Evolutionary conservation across 2,797 vertebrate species (phyloP).

Genomic region (Poecilia picta): DNA sequence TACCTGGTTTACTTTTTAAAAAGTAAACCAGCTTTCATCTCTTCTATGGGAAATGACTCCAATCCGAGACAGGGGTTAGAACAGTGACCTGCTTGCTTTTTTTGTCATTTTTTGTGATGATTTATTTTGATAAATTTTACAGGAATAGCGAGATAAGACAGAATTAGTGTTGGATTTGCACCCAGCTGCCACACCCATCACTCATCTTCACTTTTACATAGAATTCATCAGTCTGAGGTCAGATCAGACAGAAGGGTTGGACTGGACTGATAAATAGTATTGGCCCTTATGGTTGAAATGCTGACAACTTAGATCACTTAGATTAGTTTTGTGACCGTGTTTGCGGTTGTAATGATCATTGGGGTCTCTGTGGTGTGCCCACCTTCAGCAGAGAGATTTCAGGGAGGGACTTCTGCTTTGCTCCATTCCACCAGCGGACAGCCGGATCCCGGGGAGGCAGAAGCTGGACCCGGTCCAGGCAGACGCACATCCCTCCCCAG

Average conservation of each 20-base stretch:
- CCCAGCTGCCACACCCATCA: constrained; percentile 63
- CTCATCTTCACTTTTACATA: constrained; percentile 64
- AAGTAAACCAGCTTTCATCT: not conserved
- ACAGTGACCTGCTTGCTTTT: not conserved
- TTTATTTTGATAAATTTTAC: not conserved
- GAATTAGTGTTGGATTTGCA: constrained; percentile 25
- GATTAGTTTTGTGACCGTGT: not conserved
- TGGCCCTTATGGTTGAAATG: not conserved
- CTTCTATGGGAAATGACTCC: not conserved
- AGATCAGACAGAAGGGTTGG: not conserved
- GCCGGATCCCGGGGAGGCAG: constrained; percentile 50
- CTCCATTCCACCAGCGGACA: constrained; percentile 70
- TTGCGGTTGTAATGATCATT: constrained; percentile 12
- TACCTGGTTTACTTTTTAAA: too few relatives aligned
- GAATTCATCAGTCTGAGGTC: constrained; percentile 22
- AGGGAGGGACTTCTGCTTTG: constrained; percentile 68
- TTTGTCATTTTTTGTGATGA: not conserved
- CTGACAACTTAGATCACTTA: not conserved
- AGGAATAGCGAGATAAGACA: not conserved
- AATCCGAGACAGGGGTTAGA: not conserved
- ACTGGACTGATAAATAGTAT: not conserved
- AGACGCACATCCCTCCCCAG: not conserved
- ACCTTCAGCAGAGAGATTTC: constrained; percentile 62
- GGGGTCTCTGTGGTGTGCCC: constrained; percentile 52
- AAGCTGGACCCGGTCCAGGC: constrained; percentile 51